phyloP scores from a whole-genome alignment of 2,888 invertebrate species.

The Synanthedon tipuliformis region DNA sequence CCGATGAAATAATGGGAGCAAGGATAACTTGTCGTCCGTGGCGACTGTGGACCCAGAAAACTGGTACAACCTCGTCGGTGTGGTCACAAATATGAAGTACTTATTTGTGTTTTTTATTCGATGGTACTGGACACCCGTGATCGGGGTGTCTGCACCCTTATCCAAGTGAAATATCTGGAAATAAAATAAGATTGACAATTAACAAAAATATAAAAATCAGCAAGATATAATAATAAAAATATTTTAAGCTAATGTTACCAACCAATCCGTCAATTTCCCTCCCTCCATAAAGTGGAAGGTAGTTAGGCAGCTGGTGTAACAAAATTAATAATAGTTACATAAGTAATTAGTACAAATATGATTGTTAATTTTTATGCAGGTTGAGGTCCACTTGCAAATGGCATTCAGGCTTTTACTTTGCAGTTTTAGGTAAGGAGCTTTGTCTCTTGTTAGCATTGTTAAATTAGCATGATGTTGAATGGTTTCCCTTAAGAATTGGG shows the following conservation, averaged over 20 bases:
- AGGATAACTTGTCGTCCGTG: slow-evolving; percentile 81
- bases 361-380: too few relatives aligned
- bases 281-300: slow-evolving; percentile 78
- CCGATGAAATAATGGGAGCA: slow-evolving; percentile 82
- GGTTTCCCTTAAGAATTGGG: too few relatives aligned
- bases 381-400: too few relatives aligned
- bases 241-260: slow-evolving; percentile 22
- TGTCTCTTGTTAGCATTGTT: too few relatives aligned
- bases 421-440: too few relatives aligned
- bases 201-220: not conserved
- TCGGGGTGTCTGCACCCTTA: slow-evolving; percentile 79
- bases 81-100: slow-evolving; percentile 87
- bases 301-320: slow-evolving; percentile 77
- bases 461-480: too few relatives aligned
- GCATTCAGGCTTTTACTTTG: too few relatives aligned
- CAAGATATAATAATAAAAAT: not conserved
- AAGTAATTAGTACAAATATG: too few relatives aligned
- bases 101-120: slow-evolving; percentile 77
- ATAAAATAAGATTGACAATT: not conserved
- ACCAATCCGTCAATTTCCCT: slow-evolving; percentile 83
- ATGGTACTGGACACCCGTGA: slow-evolving; percentile 90
- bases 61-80: slow-evolving; percentile 86
- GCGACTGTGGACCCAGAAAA: slow-evolving; percentile 82
- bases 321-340: slow-evolving; percentile 13
- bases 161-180: slow-evolving; percentile 88